These are phyloP conservation scores for Anagyrus pseudococci DNA, from an alignment of 2,888 invertebrate genomes.

Conservation along the genomic window DNA sequence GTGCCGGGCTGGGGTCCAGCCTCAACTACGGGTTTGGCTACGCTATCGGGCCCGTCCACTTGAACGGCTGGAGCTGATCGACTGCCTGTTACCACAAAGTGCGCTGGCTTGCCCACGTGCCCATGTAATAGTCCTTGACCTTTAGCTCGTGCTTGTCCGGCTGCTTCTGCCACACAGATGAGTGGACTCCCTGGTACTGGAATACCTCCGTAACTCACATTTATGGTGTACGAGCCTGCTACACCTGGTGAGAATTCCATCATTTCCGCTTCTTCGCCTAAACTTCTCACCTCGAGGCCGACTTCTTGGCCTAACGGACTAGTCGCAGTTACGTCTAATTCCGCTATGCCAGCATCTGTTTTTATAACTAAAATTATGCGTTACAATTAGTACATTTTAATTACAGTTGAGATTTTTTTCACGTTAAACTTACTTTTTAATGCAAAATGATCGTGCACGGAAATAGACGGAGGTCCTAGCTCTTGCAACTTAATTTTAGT, in stretches of 20 bases:
- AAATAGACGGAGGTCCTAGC: slow-evolving; percentile 76
- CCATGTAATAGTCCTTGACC: slow-evolving; percentile 68
- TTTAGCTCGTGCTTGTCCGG: slow-evolving; percentile 67
- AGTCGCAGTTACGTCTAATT: slow-evolving; percentile 85
- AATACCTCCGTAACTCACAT: slow-evolving; percentile 70
- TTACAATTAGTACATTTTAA: too few relatives aligned
- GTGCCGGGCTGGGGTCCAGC: slow-evolving; percentile 75
- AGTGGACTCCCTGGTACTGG: slow-evolving; percentile 64
- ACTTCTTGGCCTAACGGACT: slow-evolving; percentile 86
- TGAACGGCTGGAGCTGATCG: slow-evolving; percentile 60
- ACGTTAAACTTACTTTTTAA: slow-evolving; percentile 72
- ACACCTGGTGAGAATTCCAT: slow-evolving; percentile 86
- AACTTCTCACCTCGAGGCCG: slow-evolving; percentile 76
- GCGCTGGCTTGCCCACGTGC: slow-evolving; percentile 64
- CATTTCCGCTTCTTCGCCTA: slow-evolving; percentile 74
- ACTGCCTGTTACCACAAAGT: slow-evolving; percentile 63
- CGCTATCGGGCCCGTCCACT: slow-evolving; percentile 70
- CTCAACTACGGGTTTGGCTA: slow-evolving; percentile 67
- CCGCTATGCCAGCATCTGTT: slow-evolving; percentile 83
- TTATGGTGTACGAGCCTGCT: slow-evolving; percentile 76
- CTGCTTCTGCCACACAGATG: slow-evolving; percentile 67
- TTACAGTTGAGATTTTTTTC: too few relatives aligned
- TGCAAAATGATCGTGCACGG: slow-evolving; percentile 82
- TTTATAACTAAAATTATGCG: slow-evolving; percentile 75
- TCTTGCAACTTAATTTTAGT: slow-evolving; percentile 81